Base-by-base conservation (phyloP, 2,888 invertebrate genomes). In the Cinara cedri region DNA sequence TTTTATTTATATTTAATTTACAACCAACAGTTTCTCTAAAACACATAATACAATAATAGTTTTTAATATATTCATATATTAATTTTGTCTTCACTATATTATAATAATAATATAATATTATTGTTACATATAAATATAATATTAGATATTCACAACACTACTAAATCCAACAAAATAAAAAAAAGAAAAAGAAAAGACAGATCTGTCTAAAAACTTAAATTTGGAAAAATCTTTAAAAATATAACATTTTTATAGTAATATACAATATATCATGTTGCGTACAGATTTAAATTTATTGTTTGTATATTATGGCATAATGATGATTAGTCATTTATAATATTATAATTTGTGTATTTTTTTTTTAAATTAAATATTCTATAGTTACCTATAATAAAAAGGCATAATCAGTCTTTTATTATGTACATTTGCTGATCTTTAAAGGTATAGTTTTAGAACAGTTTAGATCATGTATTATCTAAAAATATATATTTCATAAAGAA, bases 11-110 rank as follows among this genome's bases (percentile, higher is more conserved):
- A 49, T 34, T 60, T 21, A 13, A 51, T 54, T 42, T 75, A 75
- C 74, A 75, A 75, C 74, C 63, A 75, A 65, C 74, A 75, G 74
- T 74, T 74, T 63, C 63, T 62, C 74, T 62, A 74, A 62, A 65
- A 34, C 21, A 54, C 49, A 42, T 24, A 46, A 46, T 46, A 51
- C 63, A 74, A 51, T 57, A 46, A 24, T 71, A 72, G 11, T 44
- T 44, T 34, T 46, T 63, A 10, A 49, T 63, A 63, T 74, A 34
- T 49, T 11, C n/a, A n/a, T n/a, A n/a, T n/a, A n/a, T n/a, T 34
- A 42, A 63, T 54, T 51, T 21, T 34, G 14, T 60, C 16, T 60
- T 72, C 44, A 60, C 16, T 49, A 62, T 62, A 19, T 26, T 13
- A 62, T 24, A 26, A 62, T 49, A 6, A 19, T 51, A 21, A 63